Base-by-base conservation (phyloP, 2,113 vertebrate species). In the Cacatua alba region DNA sequence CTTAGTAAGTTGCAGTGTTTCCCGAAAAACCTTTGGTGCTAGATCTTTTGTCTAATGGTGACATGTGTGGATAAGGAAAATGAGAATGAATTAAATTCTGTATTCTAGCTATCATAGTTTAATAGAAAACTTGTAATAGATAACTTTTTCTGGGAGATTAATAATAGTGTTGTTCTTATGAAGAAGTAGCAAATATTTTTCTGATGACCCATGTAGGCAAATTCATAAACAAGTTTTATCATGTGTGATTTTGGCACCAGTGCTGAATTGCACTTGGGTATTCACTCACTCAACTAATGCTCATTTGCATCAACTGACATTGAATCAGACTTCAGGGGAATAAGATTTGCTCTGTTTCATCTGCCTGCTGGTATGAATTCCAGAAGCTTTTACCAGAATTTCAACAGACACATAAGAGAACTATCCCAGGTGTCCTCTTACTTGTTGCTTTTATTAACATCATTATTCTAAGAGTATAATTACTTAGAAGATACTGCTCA, bases 281-380 rank as follows among this genome's bases (percentile, higher is more conserved):
- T 86, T 81, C 48, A 5, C 12, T 87, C 19, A 3, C 78, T 84
- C 51, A 25, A 1, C 37, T 86, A 53, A 51, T 35, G 33, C 77
- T 87, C 48, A 35, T 95, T 92, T 95, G 63, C 85, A 90, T 94
- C 85, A 79, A 85, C 62, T 91, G 92, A 76, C 87, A 85, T 21
- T 59, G 77, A 52, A 24, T 90, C 60, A 55, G 87, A 39, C 70
- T 91, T 67, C 16, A 57, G 84, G 81, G 74, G 19, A 78, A n/a
- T 67, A 28, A 55, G 31, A 51, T 57, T 89, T 82, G 26, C 62
- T 95, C 91, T 92, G 69, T 72, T 89, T 78, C 83, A 75, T 33
- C 69, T 35, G 16, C 37, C 46, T 6, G 1, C 51, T 70, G 31
- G 25, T 90, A 39, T 53, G 57, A 84, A 78, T 88, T 93, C 53